These are phyloP conservation scores for Geophilus truncorum DNA, from an alignment of 2,888 invertebrate species.

Conservation along the genomic window DNA sequence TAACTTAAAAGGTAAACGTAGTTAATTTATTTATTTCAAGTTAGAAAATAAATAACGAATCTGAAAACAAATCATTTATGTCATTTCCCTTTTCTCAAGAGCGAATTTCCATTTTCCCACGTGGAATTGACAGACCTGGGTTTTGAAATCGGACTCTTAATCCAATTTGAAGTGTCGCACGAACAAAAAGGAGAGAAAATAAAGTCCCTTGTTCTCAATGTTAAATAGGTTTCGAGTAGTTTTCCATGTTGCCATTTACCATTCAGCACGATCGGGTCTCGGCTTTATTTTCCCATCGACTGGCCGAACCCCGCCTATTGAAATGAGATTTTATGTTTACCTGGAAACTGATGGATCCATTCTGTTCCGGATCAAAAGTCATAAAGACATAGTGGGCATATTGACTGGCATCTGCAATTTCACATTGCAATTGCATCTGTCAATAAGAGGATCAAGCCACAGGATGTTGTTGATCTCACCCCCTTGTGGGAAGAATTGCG, in stretches of 20 bases:
- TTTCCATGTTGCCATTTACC: neutral
- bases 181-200: neutral
- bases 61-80: neutral
- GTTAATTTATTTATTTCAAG: too few relatives aligned
- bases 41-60: neutral
- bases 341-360: slow-evolving; percentile 83
- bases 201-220: neutral
- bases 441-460: slow-evolving; percentile 18
- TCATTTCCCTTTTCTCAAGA: neutral
- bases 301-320: neutral
- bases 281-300: neutral
- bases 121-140: neutral
- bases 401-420: slow-evolving; percentile 67
- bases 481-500: slow-evolving; percentile 97
- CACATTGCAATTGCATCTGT: slow-evolving; percentile 27
- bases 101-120: neutral
- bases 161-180: neutral
- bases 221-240: neutral
- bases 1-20: too few relatives aligned
- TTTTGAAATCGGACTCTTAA: neutral
- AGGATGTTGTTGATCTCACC: slow-evolving; percentile 61
- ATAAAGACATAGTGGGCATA: slow-evolving; percentile 91
- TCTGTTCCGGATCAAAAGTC: slow-evolving; percentile 75
- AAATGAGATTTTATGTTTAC: slow-evolving; percentile 53
- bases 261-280: neutral